Base-by-base conservation (phyloP, 2,113 vertebrate genomes). In the Myotis brandtii region DNA sequence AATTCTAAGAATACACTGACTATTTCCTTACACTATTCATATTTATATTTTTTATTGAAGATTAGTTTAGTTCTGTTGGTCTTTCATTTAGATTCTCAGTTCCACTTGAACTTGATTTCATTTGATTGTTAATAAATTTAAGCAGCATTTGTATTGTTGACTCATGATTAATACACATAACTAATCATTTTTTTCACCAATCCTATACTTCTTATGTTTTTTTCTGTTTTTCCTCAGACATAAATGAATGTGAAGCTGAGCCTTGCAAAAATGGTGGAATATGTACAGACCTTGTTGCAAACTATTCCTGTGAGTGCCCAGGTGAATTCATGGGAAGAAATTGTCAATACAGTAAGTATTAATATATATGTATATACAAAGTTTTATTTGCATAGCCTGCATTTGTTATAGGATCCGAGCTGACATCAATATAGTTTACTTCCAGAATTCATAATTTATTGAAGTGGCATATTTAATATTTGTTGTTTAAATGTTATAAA, bases 271-370 rank as follows among this genome's bases (percentile, higher is more conserved):
- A 99, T 86, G 99, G 99, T 37, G 99, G 99, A 54, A 99, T 99
- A 96, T 99, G 99, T 97, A 99, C 99, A 69, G 99, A 99, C 95
- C 98, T 99, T 2, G 98, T 99, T 97, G 99, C 99, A 93, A 99
- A 99, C 98, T 99, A 99, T 97, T 99, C 99, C 87, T 99, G 99
- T 92, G 99, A 99, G 93, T 99, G 99, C 92, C 99, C 99, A 1
- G 99, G 99, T 2, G 99, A 99, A 98, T 99, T 99, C 98, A 99
- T 99, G 99, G 99, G 99, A 94, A 99, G 99, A 95, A 99, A 99
- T 73, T 99, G 99, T 97, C 99, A 99, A 95, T 99, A 99, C 91
- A 99, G 99, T 99, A 99, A 99, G 99, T 99, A 97, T 73, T 80
- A 25, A 46, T 1, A 5, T 79, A 23, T 37, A 46, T 21, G 3